Percentiles rank a stretch among this genome's conserved stretches.
Evolutionary conservation across 92 coral and sea anemone genomes (phyloP).

Genomic region (Epizoanthus stellaris): DNA sequence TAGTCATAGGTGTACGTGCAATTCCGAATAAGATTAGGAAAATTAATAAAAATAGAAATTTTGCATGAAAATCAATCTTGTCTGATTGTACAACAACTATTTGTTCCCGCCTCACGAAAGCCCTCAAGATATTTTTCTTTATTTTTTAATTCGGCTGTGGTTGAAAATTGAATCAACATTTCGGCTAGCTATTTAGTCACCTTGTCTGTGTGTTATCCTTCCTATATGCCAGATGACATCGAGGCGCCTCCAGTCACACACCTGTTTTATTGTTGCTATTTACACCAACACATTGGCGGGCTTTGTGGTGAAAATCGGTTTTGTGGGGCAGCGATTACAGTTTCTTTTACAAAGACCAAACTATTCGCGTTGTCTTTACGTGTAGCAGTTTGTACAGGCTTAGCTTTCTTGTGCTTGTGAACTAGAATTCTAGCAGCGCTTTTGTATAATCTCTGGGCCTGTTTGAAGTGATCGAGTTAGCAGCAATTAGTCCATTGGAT

Average conservation of each 20-base stretch:
- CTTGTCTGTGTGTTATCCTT: constrained; percentile 41
- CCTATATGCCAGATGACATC: constrained; percentile 3
- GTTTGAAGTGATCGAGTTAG: constrained; percentile 33
- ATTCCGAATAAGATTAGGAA: not conserved
- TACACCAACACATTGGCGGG: not conserved
- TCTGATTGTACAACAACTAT: constrained; percentile 3
- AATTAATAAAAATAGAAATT: not conserved
- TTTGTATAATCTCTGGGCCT: not conserved
- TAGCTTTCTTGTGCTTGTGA: too few species aligned
- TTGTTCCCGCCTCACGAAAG: constrained; percentile 24
- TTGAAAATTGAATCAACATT: constrained; percentile 35
- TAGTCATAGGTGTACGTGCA: not conserved
- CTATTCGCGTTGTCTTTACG: not conserved
- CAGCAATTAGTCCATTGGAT: constrained; percentile 24
- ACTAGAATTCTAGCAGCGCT: too few species aligned
- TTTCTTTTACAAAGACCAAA: not conserved
- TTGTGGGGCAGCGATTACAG: not conserved
- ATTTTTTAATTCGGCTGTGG: constrained; percentile 46
- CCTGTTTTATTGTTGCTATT: constrained; percentile 24
- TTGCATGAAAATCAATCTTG: not conserved
- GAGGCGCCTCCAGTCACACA: constrained; percentile 13
- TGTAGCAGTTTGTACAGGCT: too few species aligned
- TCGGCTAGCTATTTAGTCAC: constrained; percentile 33
- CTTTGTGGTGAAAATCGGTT: constrained; percentile 32
- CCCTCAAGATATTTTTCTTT: constrained; percentile 27